Evolutionary conservation across 2,113 vertebrate species (phyloP).

Genomic region (Poeciliopsis retropinna): DNA sequence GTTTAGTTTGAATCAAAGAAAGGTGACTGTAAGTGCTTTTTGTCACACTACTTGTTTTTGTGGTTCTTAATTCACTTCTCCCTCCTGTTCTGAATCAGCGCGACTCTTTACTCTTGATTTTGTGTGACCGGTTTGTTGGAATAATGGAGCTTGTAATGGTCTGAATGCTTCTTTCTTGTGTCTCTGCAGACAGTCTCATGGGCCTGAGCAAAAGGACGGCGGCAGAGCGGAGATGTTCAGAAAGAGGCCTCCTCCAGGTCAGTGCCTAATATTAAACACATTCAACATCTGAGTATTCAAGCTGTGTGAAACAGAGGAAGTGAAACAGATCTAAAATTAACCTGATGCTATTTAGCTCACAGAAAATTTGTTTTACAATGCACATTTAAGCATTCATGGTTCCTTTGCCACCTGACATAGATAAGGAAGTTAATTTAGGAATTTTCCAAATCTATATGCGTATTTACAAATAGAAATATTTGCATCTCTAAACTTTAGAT

Average conservation of each 20-base stretch:
- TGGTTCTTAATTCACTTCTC: not conserved
- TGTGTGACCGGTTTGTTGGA: not conserved
- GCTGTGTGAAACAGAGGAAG: not conserved
- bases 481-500: not conserved
- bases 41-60: not conserved
- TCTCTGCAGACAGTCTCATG: conserved; percentile 79
- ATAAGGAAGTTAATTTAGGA: too few relatives aligned
- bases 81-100: not conserved
- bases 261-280: conserved; percentile 24
- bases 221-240: conserved; percentile 82
- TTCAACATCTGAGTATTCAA: not conserved
- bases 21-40: not conserved
- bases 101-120: not conserved
- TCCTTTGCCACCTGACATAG: too few relatives aligned
- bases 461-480: not conserved
- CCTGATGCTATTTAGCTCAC: not conserved
- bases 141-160: not conserved
- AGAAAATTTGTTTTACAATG: not conserved
- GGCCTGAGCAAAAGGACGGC: conserved; percentile 68
- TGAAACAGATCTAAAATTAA: not conserved
- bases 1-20: conserved; percentile 2
- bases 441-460: not conserved
- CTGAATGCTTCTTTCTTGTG: conserved; percentile 2
- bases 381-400: not conserved
- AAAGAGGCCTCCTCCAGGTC: conserved; percentile 82